Conservation (phyloP, 2,113 vertebrate species). For the Ariopsis seemanni region DNA sequence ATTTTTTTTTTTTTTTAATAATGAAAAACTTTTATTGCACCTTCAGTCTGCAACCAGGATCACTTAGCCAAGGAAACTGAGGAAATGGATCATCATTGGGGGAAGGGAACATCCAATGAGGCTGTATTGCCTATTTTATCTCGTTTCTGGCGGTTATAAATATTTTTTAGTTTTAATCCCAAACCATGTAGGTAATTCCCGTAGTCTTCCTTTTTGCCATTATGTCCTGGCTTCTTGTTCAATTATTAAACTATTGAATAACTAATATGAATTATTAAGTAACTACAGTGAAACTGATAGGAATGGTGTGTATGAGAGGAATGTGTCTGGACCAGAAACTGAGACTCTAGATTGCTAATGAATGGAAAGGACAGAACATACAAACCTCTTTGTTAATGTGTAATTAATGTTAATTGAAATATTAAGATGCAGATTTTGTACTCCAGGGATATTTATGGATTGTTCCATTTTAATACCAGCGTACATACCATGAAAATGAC, state of each 20-base stretch:
- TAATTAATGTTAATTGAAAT: background rate
- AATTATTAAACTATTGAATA: background rate
- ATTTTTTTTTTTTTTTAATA: slow-evolving; percentile 17
- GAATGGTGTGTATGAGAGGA: background rate
- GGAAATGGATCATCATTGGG: background rate
- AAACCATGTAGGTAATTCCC: background rate
- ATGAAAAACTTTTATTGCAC: background rate
- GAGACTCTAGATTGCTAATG: background rate
- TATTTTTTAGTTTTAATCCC: background rate
- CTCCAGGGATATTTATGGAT: background rate
- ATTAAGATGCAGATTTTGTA: background rate
- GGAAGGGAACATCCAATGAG: too few relatives aligned
- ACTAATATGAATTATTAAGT: background rate
- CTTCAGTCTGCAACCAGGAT: background rate
- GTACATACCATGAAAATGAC: background rate
- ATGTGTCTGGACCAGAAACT: background rate
- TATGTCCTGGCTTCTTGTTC: background rate
- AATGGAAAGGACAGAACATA: background rate
- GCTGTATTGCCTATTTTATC: background rate
- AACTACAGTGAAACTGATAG: background rate
- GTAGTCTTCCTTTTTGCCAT: background rate
- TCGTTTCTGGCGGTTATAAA: background rate
- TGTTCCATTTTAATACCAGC: background rate
- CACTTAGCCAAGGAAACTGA: background rate
- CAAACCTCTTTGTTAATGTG: background rate